Evolutionary conservation across 2,113 vertebrate species (phyloP).

Genomic region (Alectura lathami): DNA sequence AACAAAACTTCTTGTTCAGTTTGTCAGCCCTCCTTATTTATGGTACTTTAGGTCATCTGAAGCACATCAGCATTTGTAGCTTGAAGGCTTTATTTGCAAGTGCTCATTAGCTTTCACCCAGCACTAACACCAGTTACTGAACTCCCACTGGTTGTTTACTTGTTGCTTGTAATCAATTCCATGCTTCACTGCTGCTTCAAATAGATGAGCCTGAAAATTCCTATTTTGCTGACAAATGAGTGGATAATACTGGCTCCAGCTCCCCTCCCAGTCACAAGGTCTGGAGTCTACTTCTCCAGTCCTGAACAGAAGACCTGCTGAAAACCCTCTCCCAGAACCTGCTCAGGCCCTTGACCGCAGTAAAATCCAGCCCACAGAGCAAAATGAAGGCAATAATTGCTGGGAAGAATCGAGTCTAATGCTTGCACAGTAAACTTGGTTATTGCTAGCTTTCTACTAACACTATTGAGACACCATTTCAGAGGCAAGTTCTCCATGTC

Average conservation of each 20-base stretch:
- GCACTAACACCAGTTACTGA: not conserved
- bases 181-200: not conserved
- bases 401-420: not conserved
- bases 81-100: constrained; percentile 17
- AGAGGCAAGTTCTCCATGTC: not conserved
- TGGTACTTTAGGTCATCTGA: not conserved
- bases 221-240: not conserved
- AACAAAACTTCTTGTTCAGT: not conserved
- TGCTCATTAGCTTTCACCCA: not conserved
- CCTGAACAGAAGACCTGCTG: not conserved
- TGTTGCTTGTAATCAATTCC: not conserved
- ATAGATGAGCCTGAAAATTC: not conserved
- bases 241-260: not conserved
- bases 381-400: not conserved
- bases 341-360: not conserved
- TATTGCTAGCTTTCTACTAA: not conserved
- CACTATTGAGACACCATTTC: not conserved
- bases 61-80: not conserved
- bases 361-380: not conserved
- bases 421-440: not conserved
- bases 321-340: not conserved
- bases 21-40: not conserved
- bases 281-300: not conserved
- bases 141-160: not conserved
- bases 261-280: not conserved